Base-by-base conservation (phyloP, 2,888 invertebrate species). In the Eumacrocentrus americanus region DNA sequence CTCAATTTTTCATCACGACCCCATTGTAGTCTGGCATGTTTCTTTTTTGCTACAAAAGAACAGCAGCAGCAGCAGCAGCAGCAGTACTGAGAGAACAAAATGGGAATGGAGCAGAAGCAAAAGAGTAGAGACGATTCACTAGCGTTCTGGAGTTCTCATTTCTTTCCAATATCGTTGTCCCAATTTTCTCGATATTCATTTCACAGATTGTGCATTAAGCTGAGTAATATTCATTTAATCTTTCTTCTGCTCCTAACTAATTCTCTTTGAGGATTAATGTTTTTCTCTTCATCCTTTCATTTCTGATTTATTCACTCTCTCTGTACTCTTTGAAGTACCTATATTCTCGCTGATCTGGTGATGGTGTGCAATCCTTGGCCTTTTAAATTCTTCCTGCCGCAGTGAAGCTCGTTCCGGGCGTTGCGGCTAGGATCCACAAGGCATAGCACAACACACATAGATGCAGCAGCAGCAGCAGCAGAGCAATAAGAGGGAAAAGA, bases 1-100 rank as follows among this genome's bases (percentile, higher is more conserved):
- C 64, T 63, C 55, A 64, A 66, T 66, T 63, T 66, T 64, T 66
- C 61, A 66, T 62, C 56, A 58, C 50, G 53, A 56, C 56, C 53
- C 62, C 57, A 62, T 66, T 66, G 58, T 62, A 53, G 25, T 37
- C 22, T 18, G 52, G 37, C 34, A n/a, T 35, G 25, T 38, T 38
- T 42, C 20, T 59, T 56, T 48, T 53, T 47, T 23, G 12, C 20
- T n/a, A 16, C 14, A 38, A 18, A 37, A 44, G 12, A 44, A 18
- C 18, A 44, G 29, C n/a, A n/a, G n/a, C n/a, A n/a, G n/a, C n/a
- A n/a, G n/a, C n/a, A n/a, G n/a, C n/a, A n/a, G n/a, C n/a, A n/a
- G n/a, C n/a, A n/a, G n/a, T n/a, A n/a, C n/a, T n/a, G n/a, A n/a
- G n/a, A n/a, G n/a, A n/a, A n/a, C n/a, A 23, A 53, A 53, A 11